Conservation (phyloP, 2,888 invertebrate species). For the Leptinotarsa tumamoca region DNA sequence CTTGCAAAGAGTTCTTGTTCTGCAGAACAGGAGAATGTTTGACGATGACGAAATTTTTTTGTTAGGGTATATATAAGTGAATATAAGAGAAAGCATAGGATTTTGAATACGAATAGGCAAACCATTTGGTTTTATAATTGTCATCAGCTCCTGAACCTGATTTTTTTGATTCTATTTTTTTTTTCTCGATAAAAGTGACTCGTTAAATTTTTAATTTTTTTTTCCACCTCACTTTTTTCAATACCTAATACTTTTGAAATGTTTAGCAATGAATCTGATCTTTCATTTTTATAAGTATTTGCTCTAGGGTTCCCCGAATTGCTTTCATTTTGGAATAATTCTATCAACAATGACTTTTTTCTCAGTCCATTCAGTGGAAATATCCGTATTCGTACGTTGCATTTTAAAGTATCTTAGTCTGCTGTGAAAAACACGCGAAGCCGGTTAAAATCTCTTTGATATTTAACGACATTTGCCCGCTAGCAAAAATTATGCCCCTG, state of each 20-base stretch:
- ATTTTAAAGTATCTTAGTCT: constrained; percentile 4
- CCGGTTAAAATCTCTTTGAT: constrained; percentile 10
- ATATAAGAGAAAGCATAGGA: no score
- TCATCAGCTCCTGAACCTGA: no score
- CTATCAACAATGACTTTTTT: constrained; percentile 9
- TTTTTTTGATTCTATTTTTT: no score
- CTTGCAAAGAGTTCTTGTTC: constrained; percentile 15
- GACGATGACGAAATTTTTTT: constrained; percentile 17
- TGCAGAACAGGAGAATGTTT: constrained; percentile 7
- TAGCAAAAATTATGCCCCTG: no score
- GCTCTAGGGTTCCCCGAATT: neutral
- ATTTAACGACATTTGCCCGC: constrained; percentile 3
- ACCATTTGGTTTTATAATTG: no score
- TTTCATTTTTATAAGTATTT: constrained; percentile 9
- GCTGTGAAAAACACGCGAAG: neutral
- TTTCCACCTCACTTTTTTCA: neutral
- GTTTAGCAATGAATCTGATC: constrained; percentile 11
- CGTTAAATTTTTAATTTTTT: no score
- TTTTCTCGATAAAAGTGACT: no score
- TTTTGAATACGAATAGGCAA: no score
- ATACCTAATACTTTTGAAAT: neutral
- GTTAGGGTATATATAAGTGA: constrained; percentile 14
- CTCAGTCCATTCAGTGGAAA: constrained; percentile 10
- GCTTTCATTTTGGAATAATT: neutral
- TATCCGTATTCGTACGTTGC: constrained; percentile 12